phyloP scores from a whole-genome alignment of 2,113 vertebrate species.

The Sakesphorus luctuosus region DNA sequence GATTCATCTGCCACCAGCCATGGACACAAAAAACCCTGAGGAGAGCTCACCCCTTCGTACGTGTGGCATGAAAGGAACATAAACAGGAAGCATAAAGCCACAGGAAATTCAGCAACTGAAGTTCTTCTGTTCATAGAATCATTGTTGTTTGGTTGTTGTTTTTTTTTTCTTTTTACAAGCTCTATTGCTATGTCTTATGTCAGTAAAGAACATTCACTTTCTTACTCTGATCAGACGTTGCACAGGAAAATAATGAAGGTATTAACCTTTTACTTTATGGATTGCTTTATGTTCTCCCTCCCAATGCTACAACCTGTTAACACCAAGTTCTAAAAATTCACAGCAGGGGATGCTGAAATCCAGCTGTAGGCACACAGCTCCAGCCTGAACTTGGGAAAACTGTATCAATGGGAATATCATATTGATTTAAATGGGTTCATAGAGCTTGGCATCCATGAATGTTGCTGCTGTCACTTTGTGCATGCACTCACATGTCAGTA shows the following conservation, averaged over 20 bases:
- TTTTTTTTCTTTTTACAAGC: neutral
- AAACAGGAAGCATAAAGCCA: constrained; percentile 63
- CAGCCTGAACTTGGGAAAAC: neutral
- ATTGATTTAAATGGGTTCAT: neutral
- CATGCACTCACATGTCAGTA: neutral
- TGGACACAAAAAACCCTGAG: neutral
- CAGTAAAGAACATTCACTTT: neutral
- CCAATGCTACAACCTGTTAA: neutral
- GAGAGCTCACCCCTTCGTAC: neutral
- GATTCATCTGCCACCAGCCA: neutral
- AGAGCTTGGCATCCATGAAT: neutral
- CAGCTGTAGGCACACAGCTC: neutral
- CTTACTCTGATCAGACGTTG: neutral
- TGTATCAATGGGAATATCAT: neutral
- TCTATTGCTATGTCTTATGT: neutral
- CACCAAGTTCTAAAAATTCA: neutral
- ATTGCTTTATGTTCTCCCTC: neutral
- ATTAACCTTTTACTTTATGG: neutral
- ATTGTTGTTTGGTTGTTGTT: too few relatives aligned
- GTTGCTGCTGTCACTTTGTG: neutral
- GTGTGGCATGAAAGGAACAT: neutral
- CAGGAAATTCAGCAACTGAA: constrained; percentile 25
- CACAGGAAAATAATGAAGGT: neutral
- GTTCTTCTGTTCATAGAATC: constrained; percentile 6
- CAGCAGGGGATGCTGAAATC: neutral